Conservation (phyloP, 2,797 vertebrate genomes). For the Cossypha polioptera region DNA sequence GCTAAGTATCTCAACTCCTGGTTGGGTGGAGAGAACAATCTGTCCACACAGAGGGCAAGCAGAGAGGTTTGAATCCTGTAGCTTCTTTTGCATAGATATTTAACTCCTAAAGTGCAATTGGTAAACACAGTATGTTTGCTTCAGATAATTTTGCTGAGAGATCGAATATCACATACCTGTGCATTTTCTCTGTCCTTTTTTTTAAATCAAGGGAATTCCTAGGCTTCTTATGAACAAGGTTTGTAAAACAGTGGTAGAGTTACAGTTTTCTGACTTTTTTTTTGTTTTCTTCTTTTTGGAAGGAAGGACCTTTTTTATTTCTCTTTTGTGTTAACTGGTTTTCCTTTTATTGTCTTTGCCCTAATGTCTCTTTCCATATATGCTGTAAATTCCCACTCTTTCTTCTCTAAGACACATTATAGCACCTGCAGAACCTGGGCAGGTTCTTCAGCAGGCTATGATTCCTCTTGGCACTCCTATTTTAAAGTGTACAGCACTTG, state of each 20-base stretch:
- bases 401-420: not conserved
- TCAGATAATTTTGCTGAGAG: not conserved
- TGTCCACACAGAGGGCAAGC: not conserved
- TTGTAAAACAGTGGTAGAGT: not conserved
- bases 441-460: not conserved
- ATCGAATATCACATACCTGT: not conserved
- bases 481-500: not conserved
- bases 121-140: not conserved
- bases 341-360: not conserved
- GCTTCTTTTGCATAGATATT: not conserved
- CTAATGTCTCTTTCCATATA: not conserved
- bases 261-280: not conserved
- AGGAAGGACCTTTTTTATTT: not conserved
- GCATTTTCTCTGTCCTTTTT: not conserved
- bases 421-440: not conserved
- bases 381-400: not conserved
- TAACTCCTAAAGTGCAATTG: not conserved
- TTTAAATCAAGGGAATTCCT: not conserved
- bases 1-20: not conserved
- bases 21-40: not conserved
- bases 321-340: not conserved
- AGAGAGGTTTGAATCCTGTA: not conserved
- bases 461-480: not conserved
- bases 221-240: not conserved
- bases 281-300: not conserved